Evolutionary conservation across 2,113 vertebrate species (phyloP).

Genomic region (Solea senegalensis): DNA sequence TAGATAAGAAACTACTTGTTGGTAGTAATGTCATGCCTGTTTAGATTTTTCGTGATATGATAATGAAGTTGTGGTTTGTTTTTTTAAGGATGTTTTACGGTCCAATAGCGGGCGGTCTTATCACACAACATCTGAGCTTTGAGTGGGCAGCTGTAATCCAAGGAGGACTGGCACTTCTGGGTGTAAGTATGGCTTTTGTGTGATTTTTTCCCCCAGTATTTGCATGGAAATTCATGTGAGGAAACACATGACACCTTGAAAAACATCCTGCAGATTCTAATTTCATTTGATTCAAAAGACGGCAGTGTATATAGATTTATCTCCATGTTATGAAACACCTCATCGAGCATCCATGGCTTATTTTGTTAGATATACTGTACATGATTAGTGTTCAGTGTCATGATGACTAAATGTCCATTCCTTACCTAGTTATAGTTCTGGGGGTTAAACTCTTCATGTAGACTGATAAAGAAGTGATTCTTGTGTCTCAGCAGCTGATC

Average conservation of each 20-base stretch:
- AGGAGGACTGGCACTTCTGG: conserved; percentile 83
- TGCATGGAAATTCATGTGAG: neutral
- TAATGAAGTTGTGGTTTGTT: neutral
- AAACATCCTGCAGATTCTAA: too few species aligned
- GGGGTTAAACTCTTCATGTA: neutral
- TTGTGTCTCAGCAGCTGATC: conserved; percentile 6
- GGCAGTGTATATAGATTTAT: too few species aligned
- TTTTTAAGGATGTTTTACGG: conserved; percentile 87
- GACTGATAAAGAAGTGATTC: neutral
- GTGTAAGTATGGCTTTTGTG: conserved; percentile 80
- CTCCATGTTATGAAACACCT: too few species aligned
- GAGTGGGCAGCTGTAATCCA: conserved; percentile 89
- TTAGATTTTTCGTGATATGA: neutral
- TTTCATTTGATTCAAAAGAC: too few species aligned
- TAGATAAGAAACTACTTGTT: too few species aligned
- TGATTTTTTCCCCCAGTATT: neutral
- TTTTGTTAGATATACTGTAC: too few species aligned
- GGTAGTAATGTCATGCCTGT: neutral
- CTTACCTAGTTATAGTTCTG: neutral
- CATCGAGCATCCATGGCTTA: too few species aligned
- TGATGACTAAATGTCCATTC: neutral
- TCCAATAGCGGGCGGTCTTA: conserved; percentile 87
- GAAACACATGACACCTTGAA: neutral
- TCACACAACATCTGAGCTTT: conserved; percentile 88
- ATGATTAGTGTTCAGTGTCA: too few species aligned